Conservation (phyloP, 2,797 vertebrate species). For the Rhyacichthys aspro region DNA sequence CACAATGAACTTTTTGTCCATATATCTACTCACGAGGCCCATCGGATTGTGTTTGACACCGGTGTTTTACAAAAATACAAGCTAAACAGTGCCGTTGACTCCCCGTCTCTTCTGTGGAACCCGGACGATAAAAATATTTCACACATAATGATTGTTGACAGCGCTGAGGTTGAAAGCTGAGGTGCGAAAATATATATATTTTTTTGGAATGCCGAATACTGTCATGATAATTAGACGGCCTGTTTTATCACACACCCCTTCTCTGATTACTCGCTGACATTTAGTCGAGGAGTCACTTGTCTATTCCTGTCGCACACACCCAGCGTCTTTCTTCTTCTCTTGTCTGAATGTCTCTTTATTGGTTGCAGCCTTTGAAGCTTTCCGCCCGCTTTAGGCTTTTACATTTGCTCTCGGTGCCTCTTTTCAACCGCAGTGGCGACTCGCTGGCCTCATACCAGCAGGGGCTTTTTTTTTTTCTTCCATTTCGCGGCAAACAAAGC, state of each 20-base stretch:
- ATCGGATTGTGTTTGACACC: neutral
- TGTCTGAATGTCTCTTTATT: slow-evolving; percentile 62
- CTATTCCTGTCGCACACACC: slow-evolving; percentile 58
- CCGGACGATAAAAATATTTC: slow-evolving; percentile 16
- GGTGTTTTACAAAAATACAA: slow-evolving; percentile 4
- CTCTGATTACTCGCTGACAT: slow-evolving; percentile 61
- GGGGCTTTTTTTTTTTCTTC: slow-evolving; percentile 27
- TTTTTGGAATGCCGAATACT: slow-evolving; percentile 44
- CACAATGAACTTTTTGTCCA: neutral
- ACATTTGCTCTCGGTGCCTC: slow-evolving; percentile 39
- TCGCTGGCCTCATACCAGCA: slow-evolving; percentile 33
- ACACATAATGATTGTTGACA: slow-evolving; percentile 42
- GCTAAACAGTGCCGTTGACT: slow-evolving; percentile 7
- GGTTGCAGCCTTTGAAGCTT: slow-evolving; percentile 58
- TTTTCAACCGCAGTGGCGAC: slow-evolving; percentile 23
- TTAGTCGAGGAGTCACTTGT: slow-evolving; percentile 60
- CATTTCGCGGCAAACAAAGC: slow-evolving; percentile 32
- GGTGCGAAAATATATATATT: slow-evolving; percentile 26
- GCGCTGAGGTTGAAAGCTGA: slow-evolving; percentile 21
- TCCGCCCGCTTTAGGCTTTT: slow-evolving; percentile 45
- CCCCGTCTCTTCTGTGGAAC: slow-evolving; percentile 10
- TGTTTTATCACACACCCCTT: slow-evolving; percentile 45
- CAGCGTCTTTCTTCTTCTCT: slow-evolving; percentile 46
- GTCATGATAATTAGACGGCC: slow-evolving; percentile 54
- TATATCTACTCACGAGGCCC: too few species aligned